Evolutionary conservation across 1,140 invertebrate genomes (phyloP).

Genomic region (Drosophila simulans): DNA sequence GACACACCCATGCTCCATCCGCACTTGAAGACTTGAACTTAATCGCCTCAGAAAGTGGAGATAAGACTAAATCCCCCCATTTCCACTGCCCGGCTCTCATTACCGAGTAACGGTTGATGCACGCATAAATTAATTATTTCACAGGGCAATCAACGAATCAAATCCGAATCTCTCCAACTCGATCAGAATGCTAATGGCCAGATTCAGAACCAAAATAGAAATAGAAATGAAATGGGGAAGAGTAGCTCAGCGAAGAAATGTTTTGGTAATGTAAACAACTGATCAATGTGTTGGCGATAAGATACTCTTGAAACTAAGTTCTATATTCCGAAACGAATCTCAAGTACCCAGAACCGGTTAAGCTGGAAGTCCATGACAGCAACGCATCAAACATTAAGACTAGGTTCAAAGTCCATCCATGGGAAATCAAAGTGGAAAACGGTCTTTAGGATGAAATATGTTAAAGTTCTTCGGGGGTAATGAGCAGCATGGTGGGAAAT

Average conservation of each 20-base stretch:
- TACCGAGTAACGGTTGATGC: slow-evolving; percentile 79
- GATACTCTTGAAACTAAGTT: slow-evolving; percentile 15
- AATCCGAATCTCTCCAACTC: slow-evolving; percentile 11
- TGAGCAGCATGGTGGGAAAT: slow-evolving; percentile 31
- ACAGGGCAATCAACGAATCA: slow-evolving; percentile 54
- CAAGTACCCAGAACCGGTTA: slow-evolving; percentile 43
- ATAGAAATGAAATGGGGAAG: slow-evolving; percentile 49
- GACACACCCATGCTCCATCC: slow-evolving; percentile 24
- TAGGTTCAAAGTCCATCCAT: slow-evolving; percentile 50
- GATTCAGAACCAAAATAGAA: slow-evolving; percentile 11
- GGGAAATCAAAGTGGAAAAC: slow-evolving; percentile 56
- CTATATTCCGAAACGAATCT: slow-evolving; percentile 15
- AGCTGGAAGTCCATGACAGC: slow-evolving; percentile 19
- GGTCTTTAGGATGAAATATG: slow-evolving; percentile 24
- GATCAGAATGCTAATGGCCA: slow-evolving; percentile 39
- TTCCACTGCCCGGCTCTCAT: slow-evolving; percentile 32
- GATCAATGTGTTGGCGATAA: slow-evolving; percentile 66
- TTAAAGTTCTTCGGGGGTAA: slow-evolving; percentile 36
- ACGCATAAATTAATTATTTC: slow-evolving; percentile 81
- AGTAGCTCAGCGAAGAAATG: slow-evolving; percentile 35
- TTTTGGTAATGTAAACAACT: slow-evolving; percentile 59
- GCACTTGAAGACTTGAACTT: slow-evolving; percentile 64
- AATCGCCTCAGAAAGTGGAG: slow-evolving; percentile 62
- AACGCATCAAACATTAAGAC: slow-evolving; percentile 23
- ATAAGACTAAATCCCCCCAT: slow-evolving; percentile 40